Conservation (phyloP, 2,888 invertebrate species). For the Helicoverpa assulta region DNA sequence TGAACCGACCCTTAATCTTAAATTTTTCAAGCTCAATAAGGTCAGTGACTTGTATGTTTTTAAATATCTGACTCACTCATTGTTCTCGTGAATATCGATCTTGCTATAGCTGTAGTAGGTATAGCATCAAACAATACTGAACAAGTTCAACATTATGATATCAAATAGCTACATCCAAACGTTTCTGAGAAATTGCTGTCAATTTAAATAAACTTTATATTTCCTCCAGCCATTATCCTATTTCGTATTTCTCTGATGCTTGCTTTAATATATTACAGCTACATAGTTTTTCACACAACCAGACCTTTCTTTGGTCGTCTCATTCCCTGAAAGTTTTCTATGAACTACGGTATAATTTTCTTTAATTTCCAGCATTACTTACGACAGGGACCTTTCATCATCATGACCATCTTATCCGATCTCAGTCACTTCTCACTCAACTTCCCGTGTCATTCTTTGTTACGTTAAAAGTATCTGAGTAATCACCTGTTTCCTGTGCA, state of each 20-base stretch:
- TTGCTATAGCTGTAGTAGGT: slow-evolving; percentile 15
- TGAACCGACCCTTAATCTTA: no score
- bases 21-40: slow-evolving; percentile 25
- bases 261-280: no score
- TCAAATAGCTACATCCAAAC: background rate
- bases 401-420: slow-evolving; percentile 17
- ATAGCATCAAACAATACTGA: slow-evolving; percentile 4
- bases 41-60: slow-evolving; percentile 39
- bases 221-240: no score
- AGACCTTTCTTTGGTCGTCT: no score
- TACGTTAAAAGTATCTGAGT: slow-evolving; percentile 15
- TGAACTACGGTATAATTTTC: background rate
- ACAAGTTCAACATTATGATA: background rate
- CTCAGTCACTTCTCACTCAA: background rate
- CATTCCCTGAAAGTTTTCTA: background rate
- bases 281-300: no score
- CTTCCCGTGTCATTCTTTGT: slow-evolving; percentile 38
- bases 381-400: background rate
- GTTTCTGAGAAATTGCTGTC: background rate
- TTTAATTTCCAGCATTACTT: background rate
- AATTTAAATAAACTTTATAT: background rate
- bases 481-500: slow-evolving; percentile 40
- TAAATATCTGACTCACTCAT: slow-evolving; percentile 42
- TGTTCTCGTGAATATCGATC: slow-evolving; percentile 52
- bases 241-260: no score